Base-by-base conservation (phyloP, 2,888 invertebrate species). In the Torymus texanus region DNA sequence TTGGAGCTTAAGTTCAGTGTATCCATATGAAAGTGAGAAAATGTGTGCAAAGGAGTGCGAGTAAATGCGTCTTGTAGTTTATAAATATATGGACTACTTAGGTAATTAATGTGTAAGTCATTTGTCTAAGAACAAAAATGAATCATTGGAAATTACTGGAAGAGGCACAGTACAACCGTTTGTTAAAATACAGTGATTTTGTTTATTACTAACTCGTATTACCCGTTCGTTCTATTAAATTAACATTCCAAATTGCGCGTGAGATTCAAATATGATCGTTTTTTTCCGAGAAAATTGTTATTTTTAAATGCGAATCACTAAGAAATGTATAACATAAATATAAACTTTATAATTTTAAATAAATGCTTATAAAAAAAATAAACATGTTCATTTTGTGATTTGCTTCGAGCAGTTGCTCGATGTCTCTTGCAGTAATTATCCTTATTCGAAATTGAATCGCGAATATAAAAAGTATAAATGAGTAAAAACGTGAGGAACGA, bases 351-450 rank as follows among this genome's bases (percentile, higher is more conserved):
- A 55, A 70, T 74, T 77, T 77, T 29, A 80, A 29, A 76, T 76
- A 72, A 80, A 74, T 62, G 76, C 53, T n/a, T 65, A 62, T 74
- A 56, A 79, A 75, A 79, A 75, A 29, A 72, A 70, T 63, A 76
- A 61, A 75, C 12, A 14, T 74, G 24, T 70, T 80, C n/a, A 61
- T 50, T 62, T 63, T 18, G 8, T 56, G n/a, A 79, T 4, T 62
- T 74, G 8, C 11, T 77, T 71, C 24, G 41, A 80, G 58, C 41
- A 63, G 75, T 10, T 61, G 51, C 53, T 65, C 55, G n/a, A 73
- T 75, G 78, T 68, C 80, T 80, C 78, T 79, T 81, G 21, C 81
- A 81, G 79, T 79, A 79, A 61, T 65, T 29, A 11, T 73, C 59
- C 16, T 63, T 16, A 56, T 70, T 75, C 59, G 73, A 73, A 41